Base-by-base conservation (phyloP, 2,113 vertebrate species). In the Epinephelus moara region DNA sequence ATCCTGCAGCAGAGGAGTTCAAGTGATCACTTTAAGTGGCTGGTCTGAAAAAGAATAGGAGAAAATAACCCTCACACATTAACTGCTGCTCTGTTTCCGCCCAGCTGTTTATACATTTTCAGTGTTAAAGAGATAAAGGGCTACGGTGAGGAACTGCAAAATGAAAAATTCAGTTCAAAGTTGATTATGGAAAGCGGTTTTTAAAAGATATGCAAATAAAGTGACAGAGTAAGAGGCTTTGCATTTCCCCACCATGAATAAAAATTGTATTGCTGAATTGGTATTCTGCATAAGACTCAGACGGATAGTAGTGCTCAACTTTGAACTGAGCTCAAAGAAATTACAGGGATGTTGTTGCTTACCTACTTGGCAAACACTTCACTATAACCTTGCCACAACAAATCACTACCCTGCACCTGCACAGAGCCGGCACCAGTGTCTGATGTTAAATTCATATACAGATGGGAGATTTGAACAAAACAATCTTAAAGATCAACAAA, bases 161-260 rank as follows among this genome's bases (percentile, higher is more conserved):
- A 77, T 45, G 59, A 78, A 87, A 82, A 62, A 70, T 75, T 67
- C 23, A 55, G 40, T 88, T 91, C 70, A 85, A 86, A 90, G 81
- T 78, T 74, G 78, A 87, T 92, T 84, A 85, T 68, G 33, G 69
- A 82, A 84, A 82, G 72, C 12, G 9, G 49, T 57, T 86, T 91
- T 92, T 84, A 60, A 87, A 73, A 82, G 68, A 94, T 90, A 94
- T 91, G 90, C 80, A 92, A 90, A 93, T 90, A 71, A 79, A 89
- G 49, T 78, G 75, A 67, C 84, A 75, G 68, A 78, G 60, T 91
- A 86, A 90, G 89, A 90, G 84, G 89, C 81, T 91, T 92, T 91
- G 75, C 86, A 83, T 88, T 88, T 81, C 70, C 63, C 50, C 40
- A 23, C 55, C 57, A 74, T 90, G 78, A 86, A 88, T 89, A 72